Evolutionary conservation across 2,888 invertebrate species (phyloP).

Genomic region (Dicyrtomina minuta): DNA sequence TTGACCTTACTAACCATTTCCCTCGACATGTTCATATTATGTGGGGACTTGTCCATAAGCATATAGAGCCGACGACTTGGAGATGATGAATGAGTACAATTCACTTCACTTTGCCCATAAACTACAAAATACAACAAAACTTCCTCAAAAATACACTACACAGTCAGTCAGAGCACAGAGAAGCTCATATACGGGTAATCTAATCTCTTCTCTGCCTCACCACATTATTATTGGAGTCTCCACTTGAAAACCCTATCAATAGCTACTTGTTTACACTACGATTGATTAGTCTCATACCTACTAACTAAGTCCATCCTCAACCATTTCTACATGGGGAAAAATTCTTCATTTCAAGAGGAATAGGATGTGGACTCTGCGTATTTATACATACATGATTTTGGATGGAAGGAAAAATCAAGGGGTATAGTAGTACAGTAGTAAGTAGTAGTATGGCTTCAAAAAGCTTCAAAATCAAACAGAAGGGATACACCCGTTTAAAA

Average conservation of each 20-base stretch:
- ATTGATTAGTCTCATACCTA: conserved; percentile 47
- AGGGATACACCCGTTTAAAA: no score
- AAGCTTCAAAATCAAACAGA: no score
- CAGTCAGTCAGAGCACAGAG: no score
- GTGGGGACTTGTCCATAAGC: background rate
- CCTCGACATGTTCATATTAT: conserved; percentile 24
- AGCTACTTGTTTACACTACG: conserved; percentile 48
- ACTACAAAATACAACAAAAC: conserved; percentile 7
- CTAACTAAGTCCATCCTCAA: background rate
- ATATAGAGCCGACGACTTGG: background rate
- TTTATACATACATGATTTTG: background rate
- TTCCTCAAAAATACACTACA: no score
- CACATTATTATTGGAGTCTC: conserved; percentile 33
- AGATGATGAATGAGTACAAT: conserved; percentile 32
- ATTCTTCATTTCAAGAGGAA: conserved; percentile 12
- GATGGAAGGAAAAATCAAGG: background rate
- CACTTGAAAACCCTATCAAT: conserved; percentile 38
- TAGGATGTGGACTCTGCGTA: conserved; percentile 1
- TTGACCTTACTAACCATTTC: conserved; percentile 33
- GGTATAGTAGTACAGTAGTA: no score
- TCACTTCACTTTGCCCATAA: conserved; percentile 26
- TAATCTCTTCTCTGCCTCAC: conserved; percentile 35
- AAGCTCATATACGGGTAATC: conserved; percentile 36
- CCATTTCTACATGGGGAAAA: conserved; percentile 18
- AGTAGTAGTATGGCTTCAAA: no score